Evolutionary conservation across 2,113 vertebrate genomes (phyloP).

Genomic region (Solenodon paradoxus): DNA sequence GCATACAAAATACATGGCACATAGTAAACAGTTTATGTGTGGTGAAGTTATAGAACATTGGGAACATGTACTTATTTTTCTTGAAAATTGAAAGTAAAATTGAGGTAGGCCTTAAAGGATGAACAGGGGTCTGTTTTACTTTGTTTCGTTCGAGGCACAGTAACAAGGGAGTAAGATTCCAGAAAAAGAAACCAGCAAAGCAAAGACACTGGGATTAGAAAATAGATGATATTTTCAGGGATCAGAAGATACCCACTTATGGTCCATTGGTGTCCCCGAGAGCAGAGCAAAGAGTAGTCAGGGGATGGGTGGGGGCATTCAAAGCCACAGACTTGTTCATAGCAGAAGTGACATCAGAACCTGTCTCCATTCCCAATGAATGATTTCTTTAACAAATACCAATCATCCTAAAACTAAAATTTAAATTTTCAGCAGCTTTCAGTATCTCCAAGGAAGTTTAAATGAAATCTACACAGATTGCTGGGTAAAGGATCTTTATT

Average conservation of each 20-base stretch:
- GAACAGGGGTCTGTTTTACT: neutral
- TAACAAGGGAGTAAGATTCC: neutral
- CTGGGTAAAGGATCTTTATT: conserved; percentile 50
- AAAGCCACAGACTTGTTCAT: neutral
- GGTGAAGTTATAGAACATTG: neutral
- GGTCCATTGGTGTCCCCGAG: too few species aligned
- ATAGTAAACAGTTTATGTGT: neutral
- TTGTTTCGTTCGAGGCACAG: neutral
- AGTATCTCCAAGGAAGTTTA: conserved; percentile 15
- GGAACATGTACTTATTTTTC: neutral
- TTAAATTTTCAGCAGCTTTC: conserved; percentile 32
- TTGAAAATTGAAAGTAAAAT: neutral
- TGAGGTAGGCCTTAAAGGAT: neutral
- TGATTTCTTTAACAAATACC: conserved; percentile 27
- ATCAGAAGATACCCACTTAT: neutral
- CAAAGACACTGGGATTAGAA: neutral
- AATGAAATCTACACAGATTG: conserved; percentile 32
- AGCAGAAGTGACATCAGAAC: neutral
- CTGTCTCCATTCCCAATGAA: neutral
- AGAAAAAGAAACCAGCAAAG: neutral
- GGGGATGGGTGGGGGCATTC: neutral
- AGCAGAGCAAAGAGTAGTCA: neutral
- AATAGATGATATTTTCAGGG: neutral
- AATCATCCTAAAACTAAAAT: neutral
- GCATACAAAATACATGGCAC: neutral